phyloP scores from a whole-genome alignment of 2,797 vertebrate species.

The Enteromius paludinosus region DNA sequence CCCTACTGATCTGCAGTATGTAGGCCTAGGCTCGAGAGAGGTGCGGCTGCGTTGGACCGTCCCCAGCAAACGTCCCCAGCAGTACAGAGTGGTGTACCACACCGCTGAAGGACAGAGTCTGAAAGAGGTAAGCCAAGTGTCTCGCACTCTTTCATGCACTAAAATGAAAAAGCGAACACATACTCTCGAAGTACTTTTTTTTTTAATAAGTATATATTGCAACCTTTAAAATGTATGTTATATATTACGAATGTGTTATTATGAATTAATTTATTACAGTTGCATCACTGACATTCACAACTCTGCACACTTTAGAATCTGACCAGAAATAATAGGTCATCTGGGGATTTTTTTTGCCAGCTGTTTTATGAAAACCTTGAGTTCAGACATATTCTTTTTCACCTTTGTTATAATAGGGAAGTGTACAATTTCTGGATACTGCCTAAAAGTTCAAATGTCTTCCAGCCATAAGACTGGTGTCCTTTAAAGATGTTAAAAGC shows the following conservation, averaged over 20 bases:
- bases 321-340: neutral
- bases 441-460: neutral
- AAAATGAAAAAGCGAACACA: neutral
- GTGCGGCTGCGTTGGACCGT: slow-evolving; percentile 87
- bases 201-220: neutral
- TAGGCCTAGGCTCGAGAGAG: slow-evolving; percentile 84
- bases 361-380: neutral
- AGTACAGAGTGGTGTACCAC: slow-evolving; percentile 87
- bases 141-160: neutral
- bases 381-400: neutral
- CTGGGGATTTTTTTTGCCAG: neutral
- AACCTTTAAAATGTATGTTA: neutral
- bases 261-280: neutral
- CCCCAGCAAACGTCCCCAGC: slow-evolving; percentile 76
- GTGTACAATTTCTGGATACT: neutral
- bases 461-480: neutral
- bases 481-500: neutral
- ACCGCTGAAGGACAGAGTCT: slow-evolving; percentile 83
- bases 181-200: neutral
- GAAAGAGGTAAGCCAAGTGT: slow-evolving; percentile 82
- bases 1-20: slow-evolving; percentile 84
- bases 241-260: neutral
- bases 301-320: neutral
- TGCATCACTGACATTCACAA: neutral
- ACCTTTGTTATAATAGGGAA: neutral